Evolutionary conservation across 37 sponge, comb jelly and placozoan genomes (phyloP).

Genomic region (Agelas oroides): DNA sequence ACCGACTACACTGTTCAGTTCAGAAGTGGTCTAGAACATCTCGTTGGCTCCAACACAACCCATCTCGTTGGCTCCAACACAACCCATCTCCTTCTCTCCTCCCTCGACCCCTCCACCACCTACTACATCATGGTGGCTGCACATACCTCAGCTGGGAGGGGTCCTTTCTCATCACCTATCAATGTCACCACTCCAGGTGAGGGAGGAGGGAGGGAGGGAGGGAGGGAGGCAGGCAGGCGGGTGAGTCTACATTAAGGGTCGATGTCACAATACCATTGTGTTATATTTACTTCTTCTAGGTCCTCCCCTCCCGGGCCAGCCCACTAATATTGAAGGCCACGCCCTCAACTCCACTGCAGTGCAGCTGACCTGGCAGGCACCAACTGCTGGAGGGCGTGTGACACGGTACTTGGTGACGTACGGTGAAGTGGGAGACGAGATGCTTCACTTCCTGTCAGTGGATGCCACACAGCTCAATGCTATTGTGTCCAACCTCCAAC

Average conservation of each 20-base stretch:
- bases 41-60: too few species aligned
- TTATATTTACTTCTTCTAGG: too few species aligned
- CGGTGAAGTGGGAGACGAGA: not conserved
- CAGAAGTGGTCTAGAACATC: not conserved
- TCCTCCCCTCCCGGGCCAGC: slow-evolving; percentile 14
- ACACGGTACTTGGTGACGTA: not conserved
- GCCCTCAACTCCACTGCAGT: slow-evolving; percentile 28
- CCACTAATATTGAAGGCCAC: not conserved
- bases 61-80: not conserved
- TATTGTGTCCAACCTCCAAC: too few species aligned
- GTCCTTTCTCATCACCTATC: not conserved
- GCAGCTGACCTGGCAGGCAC: not conserved
- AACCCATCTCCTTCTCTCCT: not conserved
- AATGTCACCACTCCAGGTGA: slow-evolving; percentile 7
- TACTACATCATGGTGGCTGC: slow-evolving; percentile 41
- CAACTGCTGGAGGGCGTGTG: not conserved
- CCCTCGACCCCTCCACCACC: not conserved
- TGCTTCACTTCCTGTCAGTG: too few species aligned
- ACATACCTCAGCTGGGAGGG: slow-evolving; percentile 26
- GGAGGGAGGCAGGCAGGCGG: too few species aligned
- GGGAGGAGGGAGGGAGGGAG: too few species aligned
- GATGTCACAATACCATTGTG: too few species aligned
- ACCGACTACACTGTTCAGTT: slow-evolving; percentile 34
- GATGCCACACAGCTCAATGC: too few species aligned
- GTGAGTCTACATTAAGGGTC: too few species aligned